Conservation (phyloP, 2,888 invertebrate genomes). For the Spodoptera littoralis region DNA sequence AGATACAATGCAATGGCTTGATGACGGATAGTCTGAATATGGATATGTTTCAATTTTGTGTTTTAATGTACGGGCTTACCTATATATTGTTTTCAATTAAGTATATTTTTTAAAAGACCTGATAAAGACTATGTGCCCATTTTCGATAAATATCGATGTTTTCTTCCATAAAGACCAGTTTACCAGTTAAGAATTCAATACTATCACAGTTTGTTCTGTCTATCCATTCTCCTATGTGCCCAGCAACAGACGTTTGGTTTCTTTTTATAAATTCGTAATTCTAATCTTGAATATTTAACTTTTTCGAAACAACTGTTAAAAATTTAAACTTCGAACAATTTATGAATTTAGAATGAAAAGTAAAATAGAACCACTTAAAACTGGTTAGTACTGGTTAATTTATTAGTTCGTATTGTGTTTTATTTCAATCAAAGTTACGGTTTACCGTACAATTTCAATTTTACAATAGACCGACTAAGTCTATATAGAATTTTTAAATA, state of each 20-base stretch:
- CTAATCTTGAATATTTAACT: no score
- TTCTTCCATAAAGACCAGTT: no score
- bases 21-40: conserved; percentile 45
- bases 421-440: conserved; percentile 41
- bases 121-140: no score
- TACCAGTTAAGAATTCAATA: no score
- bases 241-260: no score
- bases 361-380: conserved; percentile 9
- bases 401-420: conserved; percentile 24
- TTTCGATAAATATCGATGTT: no score
- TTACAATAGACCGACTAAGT: conserved; percentile 25
- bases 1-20: conserved; percentile 35
- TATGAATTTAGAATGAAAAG: conserved; percentile 11
- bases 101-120: no score
- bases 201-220: no score
- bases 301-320: conserved; percentile 3
- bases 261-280: no score
- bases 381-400: background rate
- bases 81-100: no score
- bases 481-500: conserved; percentile 30
- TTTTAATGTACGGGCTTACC: conserved; percentile 25
- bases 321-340: conserved; percentile 11
- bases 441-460: conserved; percentile 20
- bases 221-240: no score
- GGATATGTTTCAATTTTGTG: conserved; percentile 44